Conservation (phyloP, 2,797 vertebrate species). For the Huso huso region DNA sequence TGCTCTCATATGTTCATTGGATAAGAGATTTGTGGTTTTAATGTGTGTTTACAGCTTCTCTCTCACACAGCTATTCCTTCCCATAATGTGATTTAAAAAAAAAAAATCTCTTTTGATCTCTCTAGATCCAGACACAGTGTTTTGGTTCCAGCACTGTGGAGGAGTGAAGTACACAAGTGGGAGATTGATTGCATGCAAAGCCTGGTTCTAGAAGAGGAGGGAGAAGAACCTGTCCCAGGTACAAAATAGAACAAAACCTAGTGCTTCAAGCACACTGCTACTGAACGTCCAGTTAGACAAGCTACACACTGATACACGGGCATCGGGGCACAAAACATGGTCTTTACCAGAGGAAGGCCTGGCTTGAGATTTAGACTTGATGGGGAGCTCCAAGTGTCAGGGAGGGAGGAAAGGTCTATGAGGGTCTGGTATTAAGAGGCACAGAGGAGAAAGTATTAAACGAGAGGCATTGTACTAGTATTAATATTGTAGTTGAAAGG, state of each 20-base stretch:
- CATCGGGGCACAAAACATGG: constrained; percentile 30
- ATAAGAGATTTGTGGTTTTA: not conserved
- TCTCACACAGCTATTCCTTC: not conserved
- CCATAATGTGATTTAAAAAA: not conserved
- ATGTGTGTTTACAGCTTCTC: not conserved
- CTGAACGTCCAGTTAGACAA: not conserved
- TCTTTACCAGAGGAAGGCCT: constrained; percentile 35
- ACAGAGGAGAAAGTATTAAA: too few species aligned
- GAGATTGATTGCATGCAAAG: constrained; percentile 61
- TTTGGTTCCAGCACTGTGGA: constrained; percentile 55
- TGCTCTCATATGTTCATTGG: not conserved
- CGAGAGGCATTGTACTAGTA: too few species aligned
- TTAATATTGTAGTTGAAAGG: too few species aligned
- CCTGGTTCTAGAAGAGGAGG: constrained; percentile 49
- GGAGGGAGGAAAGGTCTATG: not conserved
- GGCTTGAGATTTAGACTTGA: constrained; percentile 38
- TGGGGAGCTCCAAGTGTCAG: not conserved
- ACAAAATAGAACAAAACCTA: constrained; percentile 1
- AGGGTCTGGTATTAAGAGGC: not conserved
- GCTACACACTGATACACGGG: not conserved
- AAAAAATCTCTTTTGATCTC: not conserved
- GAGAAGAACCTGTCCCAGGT: constrained; percentile 36
- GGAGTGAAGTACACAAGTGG: constrained; percentile 58
- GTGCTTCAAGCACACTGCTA: not conserved
- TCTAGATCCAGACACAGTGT: constrained; percentile 48